Evolutionary conservation across 2,113 vertebrate genomes (phyloP).

Genomic region (Sebastes fasciatus): DNA sequence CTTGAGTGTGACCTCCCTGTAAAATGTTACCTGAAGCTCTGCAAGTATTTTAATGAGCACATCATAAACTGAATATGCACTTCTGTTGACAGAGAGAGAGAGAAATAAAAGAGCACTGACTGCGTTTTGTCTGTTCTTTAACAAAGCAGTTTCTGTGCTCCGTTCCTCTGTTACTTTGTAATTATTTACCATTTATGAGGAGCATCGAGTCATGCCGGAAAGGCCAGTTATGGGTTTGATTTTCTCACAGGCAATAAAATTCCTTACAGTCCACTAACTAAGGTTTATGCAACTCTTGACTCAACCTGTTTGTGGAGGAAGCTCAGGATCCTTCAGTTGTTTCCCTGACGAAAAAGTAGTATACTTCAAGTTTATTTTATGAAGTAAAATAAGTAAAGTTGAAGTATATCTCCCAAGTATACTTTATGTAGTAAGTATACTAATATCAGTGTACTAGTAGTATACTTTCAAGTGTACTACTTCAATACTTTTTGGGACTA

Average conservation of each 20-base stretch:
- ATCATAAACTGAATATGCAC: constrained; percentile 58
- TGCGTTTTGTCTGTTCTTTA: constrained; percentile 26
- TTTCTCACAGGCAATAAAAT: constrained; percentile 44
- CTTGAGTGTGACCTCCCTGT: constrained; percentile 23
- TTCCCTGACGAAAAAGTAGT: background rate
- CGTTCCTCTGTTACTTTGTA: constrained; percentile 44
- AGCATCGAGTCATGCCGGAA: constrained; percentile 39
- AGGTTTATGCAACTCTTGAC: constrained; percentile 16
- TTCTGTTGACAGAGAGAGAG: constrained; percentile 39
- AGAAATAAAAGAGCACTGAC: constrained; percentile 32
- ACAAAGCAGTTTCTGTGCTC: constrained; percentile 32
- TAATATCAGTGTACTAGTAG: too few species aligned
- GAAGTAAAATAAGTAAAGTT: too few species aligned
- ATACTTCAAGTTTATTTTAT: too few species aligned
- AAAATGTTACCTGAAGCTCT: constrained; percentile 42
- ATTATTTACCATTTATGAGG: constrained; percentile 58
- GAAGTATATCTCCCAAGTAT: too few species aligned
- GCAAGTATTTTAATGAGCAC: constrained; percentile 58
- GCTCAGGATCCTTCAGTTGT: background rate
- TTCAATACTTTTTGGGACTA: too few species aligned
- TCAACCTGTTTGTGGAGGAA: constrained; percentile 30
- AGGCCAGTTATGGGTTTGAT: constrained; percentile 25
- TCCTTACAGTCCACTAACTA: background rate
- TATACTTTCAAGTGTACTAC: too few species aligned
- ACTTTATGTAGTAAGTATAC: too few species aligned